Evolutionary conservation across 2,113 vertebrate genomes (phyloP).

Genomic region (Cettia cetti): DNA sequence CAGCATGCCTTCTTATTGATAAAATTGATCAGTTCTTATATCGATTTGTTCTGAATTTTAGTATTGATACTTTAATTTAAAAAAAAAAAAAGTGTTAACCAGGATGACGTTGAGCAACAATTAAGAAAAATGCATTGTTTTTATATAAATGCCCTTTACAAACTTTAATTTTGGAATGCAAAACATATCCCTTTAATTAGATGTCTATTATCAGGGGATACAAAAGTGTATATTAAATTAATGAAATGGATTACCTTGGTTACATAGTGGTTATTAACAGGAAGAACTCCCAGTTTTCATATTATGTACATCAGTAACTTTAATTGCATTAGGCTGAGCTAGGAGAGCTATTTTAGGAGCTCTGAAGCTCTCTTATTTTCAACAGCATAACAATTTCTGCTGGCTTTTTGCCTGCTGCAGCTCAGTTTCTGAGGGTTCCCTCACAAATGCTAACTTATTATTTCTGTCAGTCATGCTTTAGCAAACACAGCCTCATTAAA

Average conservation of each 20-base stretch:
- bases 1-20: not conserved
- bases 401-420: constrained; percentile 76
- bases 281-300: constrained; percentile 76
- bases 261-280: constrained; percentile 78
- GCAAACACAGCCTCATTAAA: constrained; percentile 77
- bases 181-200: constrained; percentile 71
- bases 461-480: constrained; percentile 80
- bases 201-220: constrained; percentile 49
- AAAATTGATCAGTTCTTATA: not conserved
- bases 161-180: constrained; percentile 64
- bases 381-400: constrained; percentile 68
- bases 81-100: not conserved
- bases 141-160: constrained; percentile 23
- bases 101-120: not conserved
- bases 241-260: constrained; percentile 71
- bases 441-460: constrained; percentile 74
- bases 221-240: constrained; percentile 74
- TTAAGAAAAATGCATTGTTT: constrained; percentile 8
- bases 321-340: constrained; percentile 77
- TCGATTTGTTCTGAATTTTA: not conserved
- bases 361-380: not conserved
- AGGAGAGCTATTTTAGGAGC: constrained; percentile 73
- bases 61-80: not conserved
- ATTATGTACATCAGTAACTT: constrained; percentile 80
- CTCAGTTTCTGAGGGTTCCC: constrained; percentile 69